Percentiles rank a stretch among this genome's conserved stretches.
These are phyloP conservation scores for Nomada ruficornis DNA, from an alignment of 2,888 invertebrate genomes.

Conservation along the genomic window DNA sequence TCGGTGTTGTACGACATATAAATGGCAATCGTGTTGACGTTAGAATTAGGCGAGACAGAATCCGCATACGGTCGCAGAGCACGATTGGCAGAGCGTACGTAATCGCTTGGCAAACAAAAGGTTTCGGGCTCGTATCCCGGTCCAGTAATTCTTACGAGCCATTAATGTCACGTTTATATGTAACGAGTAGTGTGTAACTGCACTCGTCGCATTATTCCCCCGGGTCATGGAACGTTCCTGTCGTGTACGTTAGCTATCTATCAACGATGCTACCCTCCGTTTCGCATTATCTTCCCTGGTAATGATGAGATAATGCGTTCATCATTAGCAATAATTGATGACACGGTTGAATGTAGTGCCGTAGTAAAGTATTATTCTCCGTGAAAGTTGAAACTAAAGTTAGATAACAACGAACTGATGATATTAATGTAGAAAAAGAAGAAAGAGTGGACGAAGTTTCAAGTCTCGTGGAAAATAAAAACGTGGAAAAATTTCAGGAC, in stretches of 20 bases:
- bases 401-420: too few species aligned
- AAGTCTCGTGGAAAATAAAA: not conserved
- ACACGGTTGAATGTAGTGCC: too few species aligned
- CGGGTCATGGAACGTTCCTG: not conserved
- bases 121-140: constrained; percentile 14
- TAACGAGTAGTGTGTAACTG: constrained; percentile 17
- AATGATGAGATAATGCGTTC: too few species aligned
- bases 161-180: constrained; percentile 23
- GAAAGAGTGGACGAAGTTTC: not conserved
- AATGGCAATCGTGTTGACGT: constrained; percentile 6
- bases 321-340: too few species aligned
- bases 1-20: not conserved
- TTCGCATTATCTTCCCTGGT: too few species aligned
- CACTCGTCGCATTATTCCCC: not conserved
- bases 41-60: constrained; percentile 14
- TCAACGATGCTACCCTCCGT: too few species aligned
- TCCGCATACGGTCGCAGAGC: constrained; percentile 21
- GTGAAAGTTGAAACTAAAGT: too few species aligned
- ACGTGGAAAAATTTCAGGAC: not conserved
- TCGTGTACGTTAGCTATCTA: too few species aligned
- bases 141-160: constrained; percentile 25
- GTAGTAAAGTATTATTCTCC: too few species aligned
- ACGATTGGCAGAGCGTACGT: constrained; percentile 16
- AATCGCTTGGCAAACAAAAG: constrained; percentile 22
- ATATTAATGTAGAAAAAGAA: too few species aligned